These are phyloP conservation scores for Caligus rogercresseyi DNA, from an alignment of 1,140 invertebrate genomes.

Conservation along the genomic window DNA sequence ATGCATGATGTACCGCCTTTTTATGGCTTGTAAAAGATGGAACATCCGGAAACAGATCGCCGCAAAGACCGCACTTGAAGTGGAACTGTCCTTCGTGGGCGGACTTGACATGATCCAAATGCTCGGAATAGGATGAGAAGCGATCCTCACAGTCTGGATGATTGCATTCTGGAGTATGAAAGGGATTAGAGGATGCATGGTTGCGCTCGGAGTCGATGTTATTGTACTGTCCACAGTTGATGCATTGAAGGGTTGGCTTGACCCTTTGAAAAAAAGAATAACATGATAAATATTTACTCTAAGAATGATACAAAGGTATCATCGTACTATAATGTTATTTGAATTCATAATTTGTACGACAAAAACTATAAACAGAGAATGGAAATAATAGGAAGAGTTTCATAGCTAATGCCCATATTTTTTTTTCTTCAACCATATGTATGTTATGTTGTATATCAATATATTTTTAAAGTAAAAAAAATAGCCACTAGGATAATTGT, in stretches of 20 bases:
- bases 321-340: not conserved
- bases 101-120: not conserved
- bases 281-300: not conserved
- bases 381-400: too few relatives aligned
- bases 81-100: not conserved
- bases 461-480: too few relatives aligned
- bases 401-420: too few relatives aligned
- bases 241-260: not conserved
- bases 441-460: too few relatives aligned
- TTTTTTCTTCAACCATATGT: too few relatives aligned
- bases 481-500: too few relatives aligned
- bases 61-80: not conserved
- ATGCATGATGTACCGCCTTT: not conserved
- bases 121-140: not conserved
- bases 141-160: not conserved
- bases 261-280: not conserved
- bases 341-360: not conserved
- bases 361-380: not conserved
- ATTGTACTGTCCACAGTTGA: not conserved
- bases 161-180: not conserved
- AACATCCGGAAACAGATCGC: not conserved
- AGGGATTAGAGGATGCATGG: not conserved
- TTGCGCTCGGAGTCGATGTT: not conserved
- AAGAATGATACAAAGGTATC: not conserved
- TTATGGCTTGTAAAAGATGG: not conserved